phyloP scores from a whole-genome alignment of 2,888 invertebrate species.

The Ophioninae sp. region DNA sequence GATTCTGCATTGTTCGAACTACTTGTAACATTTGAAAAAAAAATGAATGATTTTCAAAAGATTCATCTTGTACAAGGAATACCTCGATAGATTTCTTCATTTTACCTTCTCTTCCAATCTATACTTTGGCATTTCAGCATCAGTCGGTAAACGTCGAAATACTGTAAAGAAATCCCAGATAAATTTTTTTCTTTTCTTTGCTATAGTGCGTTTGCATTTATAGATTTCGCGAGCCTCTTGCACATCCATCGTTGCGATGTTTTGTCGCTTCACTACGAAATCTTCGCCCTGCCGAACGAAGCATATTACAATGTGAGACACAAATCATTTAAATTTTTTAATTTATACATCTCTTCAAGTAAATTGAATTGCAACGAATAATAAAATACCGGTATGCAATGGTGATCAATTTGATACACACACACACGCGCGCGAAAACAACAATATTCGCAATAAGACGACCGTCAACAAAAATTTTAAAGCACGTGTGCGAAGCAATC shows the following conservation, averaged over 20 bases:
- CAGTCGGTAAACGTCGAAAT: slow-evolving; percentile 4
- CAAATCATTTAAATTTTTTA: slow-evolving; percentile 5
- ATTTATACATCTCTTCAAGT: slow-evolving; percentile 9
- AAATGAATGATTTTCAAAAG: neutral
- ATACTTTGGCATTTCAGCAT: neutral
- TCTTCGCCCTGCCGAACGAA: neutral
- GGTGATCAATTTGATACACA: slow-evolving; percentile 11
- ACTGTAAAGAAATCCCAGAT: neutral
- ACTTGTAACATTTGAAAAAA: neutral
- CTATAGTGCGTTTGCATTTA: slow-evolving; percentile 7
- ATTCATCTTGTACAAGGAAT: slow-evolving; percentile 6
- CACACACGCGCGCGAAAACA: slow-evolving; percentile 2
- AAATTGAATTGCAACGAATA: slow-evolving; percentile 11
- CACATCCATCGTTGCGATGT: slow-evolving; percentile 13
- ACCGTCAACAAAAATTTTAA: slow-evolving; percentile 11
- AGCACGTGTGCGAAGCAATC: slow-evolving; percentile 14
- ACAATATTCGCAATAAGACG: slow-evolving; percentile 13
- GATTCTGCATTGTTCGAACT: too few species aligned
- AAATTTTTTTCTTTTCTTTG: slow-evolving; percentile 13
- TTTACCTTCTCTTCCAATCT: slow-evolving; percentile 2
- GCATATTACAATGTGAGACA: slow-evolving; percentile 13
- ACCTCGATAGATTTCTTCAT: slow-evolving; percentile 1
- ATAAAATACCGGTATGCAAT: slow-evolving; percentile 10
- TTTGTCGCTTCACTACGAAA: slow-evolving; percentile 2
- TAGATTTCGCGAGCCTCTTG: slow-evolving; percentile 1